Evolutionary conservation across 1,140 invertebrate species (phyloP).

Genomic region (Achatina immaculata): DNA sequence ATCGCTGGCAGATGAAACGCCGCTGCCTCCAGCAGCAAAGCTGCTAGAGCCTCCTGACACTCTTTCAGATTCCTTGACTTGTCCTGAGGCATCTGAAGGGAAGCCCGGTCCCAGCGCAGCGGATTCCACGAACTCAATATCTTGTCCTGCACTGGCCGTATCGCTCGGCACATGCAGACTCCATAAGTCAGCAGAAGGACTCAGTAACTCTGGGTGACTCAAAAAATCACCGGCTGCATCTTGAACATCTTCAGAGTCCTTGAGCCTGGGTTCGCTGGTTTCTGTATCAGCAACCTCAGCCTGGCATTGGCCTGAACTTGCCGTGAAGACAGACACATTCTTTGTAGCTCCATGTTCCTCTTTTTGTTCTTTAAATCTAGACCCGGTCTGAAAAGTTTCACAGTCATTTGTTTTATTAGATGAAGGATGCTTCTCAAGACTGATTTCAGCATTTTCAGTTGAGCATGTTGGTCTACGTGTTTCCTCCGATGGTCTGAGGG

Average conservation of each 20-base stretch:
- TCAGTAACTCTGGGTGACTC: not conserved
- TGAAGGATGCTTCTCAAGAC: too few species aligned
- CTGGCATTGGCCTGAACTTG: not conserved
- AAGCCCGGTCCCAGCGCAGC: not conserved
- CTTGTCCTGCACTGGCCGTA: not conserved
- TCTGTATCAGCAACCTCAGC: not conserved
- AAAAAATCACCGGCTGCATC: not conserved
- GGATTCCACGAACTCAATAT: not conserved
- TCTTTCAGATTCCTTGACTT: not conserved
- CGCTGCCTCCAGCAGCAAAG: constrained; percentile 2
- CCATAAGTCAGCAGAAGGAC: not conserved
- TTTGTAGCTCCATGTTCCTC: not conserved
- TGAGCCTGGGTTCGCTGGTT: not conserved
- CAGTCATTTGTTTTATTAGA: too few species aligned
- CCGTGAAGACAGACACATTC: not conserved
- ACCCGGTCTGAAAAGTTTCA: too few species aligned
- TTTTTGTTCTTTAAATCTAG: not conserved
- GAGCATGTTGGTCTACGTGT: too few species aligned
- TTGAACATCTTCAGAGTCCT: not conserved
- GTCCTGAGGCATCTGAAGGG: not conserved
- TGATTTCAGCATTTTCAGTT: too few species aligned
- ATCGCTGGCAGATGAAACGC: not conserved
- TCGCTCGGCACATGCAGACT: constrained; percentile 31
- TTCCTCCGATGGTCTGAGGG: not conserved
- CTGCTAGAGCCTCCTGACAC: not conserved